Evolutionary conservation across 2,888 invertebrate genomes (phyloP).

Genomic region (Atethmia centrago): DNA sequence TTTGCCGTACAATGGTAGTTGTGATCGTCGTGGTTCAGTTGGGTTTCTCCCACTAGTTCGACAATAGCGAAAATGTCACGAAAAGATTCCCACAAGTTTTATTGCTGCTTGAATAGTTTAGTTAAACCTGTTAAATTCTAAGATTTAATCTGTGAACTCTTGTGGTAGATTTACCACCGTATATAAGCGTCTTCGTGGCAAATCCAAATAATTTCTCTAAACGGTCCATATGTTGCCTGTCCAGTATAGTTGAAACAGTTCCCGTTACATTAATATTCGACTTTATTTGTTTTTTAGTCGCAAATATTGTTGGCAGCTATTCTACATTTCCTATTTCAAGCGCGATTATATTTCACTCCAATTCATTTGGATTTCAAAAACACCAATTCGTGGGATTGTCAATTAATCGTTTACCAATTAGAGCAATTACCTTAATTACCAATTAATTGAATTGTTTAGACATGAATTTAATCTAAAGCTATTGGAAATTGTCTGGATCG

Average conservation of each 20-base stretch:
- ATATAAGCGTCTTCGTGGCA: no score
- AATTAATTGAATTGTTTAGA: constrained; percentile 27
- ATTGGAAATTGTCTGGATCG: constrained; percentile 1
- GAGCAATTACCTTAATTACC: no score
- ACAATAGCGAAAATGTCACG: neutral
- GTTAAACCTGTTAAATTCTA: neutral
- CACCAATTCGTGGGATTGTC: neutral
- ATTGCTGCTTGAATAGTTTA: neutral
- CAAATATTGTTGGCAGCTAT: constrained; percentile 4
- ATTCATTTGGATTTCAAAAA: neutral
- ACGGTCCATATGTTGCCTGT: neutral
- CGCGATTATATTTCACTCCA: neutral
- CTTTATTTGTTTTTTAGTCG: constrained; percentile 2
- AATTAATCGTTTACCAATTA: constrained; percentile 15
- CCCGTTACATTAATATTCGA: constrained; percentile 2
- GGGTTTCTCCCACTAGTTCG: constrained; percentile 15
- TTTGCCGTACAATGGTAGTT: constrained; percentile 11
- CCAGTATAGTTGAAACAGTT: neutral
- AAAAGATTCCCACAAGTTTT: neutral
- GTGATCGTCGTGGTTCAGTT: neutral
- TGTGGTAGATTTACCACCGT: neutral
- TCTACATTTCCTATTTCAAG: constrained; percentile 3
- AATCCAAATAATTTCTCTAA: neutral
- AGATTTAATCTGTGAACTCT: neutral
- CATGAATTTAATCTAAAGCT: constrained; percentile 19